Conservation (phyloP, 2,888 invertebrate genomes). For the Phaedon cochleariae region DNA sequence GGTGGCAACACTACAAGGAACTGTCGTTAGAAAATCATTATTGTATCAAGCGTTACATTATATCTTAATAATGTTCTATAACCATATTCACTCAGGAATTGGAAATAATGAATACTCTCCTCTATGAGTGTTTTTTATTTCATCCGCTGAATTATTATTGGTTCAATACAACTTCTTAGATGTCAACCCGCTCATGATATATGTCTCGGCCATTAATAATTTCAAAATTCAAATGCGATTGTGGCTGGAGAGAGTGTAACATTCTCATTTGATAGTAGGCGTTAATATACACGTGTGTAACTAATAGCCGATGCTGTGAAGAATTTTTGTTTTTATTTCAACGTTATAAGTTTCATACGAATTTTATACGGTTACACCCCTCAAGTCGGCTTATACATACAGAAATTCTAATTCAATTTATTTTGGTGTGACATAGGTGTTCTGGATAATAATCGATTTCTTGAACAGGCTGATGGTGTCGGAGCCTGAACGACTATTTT, state of each 20-base stretch:
- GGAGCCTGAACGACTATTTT: too few species aligned
- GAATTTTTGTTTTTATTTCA: conserved; percentile 17
- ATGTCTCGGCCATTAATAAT: conserved; percentile 35
- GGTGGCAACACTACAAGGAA: too few species aligned
- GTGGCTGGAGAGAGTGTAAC: conserved; percentile 35
- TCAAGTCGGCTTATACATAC: background rate
- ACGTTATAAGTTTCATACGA: conserved; percentile 3
- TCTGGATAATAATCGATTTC: background rate
- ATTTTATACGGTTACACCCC: conserved; percentile 17
- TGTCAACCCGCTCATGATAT: conserved; percentile 24
- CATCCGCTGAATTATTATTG: background rate
- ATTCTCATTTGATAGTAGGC: conserved; percentile 40
- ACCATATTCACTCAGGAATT: too few species aligned
- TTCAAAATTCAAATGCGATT: conserved; percentile 37
- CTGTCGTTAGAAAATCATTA: too few species aligned
- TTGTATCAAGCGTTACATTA: too few species aligned
- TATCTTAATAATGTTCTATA: too few species aligned
- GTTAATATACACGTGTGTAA: conserved; percentile 39
- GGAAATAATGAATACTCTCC: too few species aligned
- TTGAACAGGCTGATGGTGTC: background rate
- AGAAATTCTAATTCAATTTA: conserved; percentile 6
- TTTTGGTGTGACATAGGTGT: background rate
- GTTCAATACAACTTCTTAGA: background rate
- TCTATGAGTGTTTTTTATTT: too few species aligned
- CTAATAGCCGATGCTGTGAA: conserved; percentile 25